Percentiles rank a stretch among this genome's conserved stretches.
These are phyloP conservation scores for Melanotaenia duboulayi DNA, from an alignment of 2,113 vertebrate genomes.

Conservation along the genomic window DNA sequence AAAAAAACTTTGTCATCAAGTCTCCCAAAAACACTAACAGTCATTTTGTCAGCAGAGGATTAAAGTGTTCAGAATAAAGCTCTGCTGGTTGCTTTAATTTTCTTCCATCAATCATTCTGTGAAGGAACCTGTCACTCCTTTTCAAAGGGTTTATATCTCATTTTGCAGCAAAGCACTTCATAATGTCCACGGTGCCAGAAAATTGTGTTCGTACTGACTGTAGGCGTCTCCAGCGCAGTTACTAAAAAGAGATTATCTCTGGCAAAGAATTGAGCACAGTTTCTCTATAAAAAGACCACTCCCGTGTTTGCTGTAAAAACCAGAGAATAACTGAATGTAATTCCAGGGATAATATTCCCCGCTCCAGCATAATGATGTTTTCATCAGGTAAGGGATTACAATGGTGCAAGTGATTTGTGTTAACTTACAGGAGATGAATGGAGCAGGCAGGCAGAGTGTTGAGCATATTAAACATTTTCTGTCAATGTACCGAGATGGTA, in stretches of 20 bases:
- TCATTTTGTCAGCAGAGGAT: conserved; percentile 53
- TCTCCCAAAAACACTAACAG: conserved; percentile 27
- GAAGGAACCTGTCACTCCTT: conserved; percentile 19
- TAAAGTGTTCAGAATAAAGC: conserved; percentile 22
- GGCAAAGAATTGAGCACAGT: conserved; percentile 8
- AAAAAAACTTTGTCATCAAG: conserved; percentile 6
- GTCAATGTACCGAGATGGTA: conserved; percentile 5
- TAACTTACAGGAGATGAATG: conserved; percentile 18
- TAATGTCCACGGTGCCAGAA: neutral
- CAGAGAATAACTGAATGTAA: conserved; percentile 55
- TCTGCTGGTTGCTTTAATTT: conserved; percentile 41
- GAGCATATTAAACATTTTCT: conserved; percentile 33
- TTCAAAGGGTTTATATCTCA: conserved; percentile 40
- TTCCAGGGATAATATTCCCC: conserved; percentile 45
- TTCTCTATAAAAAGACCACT: neutral
- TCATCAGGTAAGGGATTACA: conserved; percentile 66
- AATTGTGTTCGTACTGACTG: neutral
- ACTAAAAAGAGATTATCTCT: conserved; percentile 50
- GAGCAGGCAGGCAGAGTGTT: neutral
- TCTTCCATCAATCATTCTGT: conserved; percentile 41
- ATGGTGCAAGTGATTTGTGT: conserved; percentile 39
- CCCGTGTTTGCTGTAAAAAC: conserved; percentile 45
- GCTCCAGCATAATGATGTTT: conserved; percentile 37
- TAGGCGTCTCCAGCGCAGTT: conserved; percentile 34
- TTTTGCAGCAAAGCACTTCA: conserved; percentile 25